These are phyloP conservation scores for Onychostruthus taczanowskii DNA, from an alignment of 2,113 vertebrate species.

Conservation along the genomic window DNA sequence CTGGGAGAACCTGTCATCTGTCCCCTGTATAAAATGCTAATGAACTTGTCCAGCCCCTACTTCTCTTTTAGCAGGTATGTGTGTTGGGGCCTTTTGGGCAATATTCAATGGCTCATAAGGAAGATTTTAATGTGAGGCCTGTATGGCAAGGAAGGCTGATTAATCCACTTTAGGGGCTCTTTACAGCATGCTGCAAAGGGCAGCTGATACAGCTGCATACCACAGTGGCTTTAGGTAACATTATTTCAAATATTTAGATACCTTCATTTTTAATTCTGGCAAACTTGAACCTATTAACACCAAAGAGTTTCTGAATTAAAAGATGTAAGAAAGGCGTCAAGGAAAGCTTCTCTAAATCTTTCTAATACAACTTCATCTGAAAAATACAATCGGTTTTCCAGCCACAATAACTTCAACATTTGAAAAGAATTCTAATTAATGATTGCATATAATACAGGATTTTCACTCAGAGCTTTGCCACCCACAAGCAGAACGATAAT, in stretches of 20 bases:
- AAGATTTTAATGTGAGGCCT: not conserved
- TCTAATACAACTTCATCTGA: not conserved
- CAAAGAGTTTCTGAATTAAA: conserved; percentile 11
- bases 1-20: not conserved
- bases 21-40: not conserved
- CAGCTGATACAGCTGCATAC: not conserved
- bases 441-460: not conserved
- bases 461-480: not conserved
- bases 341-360: conserved; percentile 17
- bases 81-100: not conserved
- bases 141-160: not conserved
- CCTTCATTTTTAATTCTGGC: not conserved
- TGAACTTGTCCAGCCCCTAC: not conserved
- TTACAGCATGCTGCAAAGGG: not conserved
- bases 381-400: not conserved
- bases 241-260: not conserved
- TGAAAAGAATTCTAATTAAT: conserved; percentile 13
- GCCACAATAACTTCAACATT: not conserved
- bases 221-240: not conserved
- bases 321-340: not conserved
- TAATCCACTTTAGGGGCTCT: not conserved
- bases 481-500: not conserved
- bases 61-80: not conserved
- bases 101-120: not conserved
- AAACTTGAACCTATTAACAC: conserved; percentile 9